A percentile compares a stretch with the other conserved stretches of the same genome.
Evolutionary conservation across 2,797 vertebrate species (phyloP).

Genomic region (Staurois parvus): DNA sequence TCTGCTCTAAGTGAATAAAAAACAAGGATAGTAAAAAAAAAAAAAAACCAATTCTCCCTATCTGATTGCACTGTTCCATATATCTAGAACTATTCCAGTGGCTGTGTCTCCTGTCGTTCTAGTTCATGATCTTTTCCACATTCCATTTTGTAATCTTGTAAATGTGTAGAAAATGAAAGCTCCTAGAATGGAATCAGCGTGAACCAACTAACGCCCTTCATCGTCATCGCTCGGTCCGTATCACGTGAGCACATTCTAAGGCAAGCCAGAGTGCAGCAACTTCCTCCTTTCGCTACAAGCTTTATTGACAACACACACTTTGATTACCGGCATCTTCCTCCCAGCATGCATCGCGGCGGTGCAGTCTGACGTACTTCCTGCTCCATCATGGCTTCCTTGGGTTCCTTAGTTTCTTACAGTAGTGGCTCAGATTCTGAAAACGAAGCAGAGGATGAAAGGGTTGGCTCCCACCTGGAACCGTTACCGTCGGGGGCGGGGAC

Average conservation of each 20-base stretch:
- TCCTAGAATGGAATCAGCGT: no score
- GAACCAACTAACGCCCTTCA: no score
- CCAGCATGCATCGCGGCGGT: slow-evolving; percentile 51
- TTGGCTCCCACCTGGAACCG: slow-evolving; percentile 75
- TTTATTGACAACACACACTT: slow-evolving; percentile 13
- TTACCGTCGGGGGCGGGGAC: slow-evolving; percentile 69
- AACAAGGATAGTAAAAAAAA: no score
- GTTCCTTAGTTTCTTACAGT: slow-evolving; percentile 87
- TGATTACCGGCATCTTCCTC: background rate
- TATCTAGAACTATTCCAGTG: no score
- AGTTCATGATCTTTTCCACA: no score
- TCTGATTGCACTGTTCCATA: no score
- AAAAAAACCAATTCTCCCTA: no score
- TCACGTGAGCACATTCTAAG: background rate
- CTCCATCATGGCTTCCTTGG: slow-evolving; percentile 84
- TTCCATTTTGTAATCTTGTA: no score
- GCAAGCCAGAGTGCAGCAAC: background rate
- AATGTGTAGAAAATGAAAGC: no score
- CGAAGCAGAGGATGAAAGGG: slow-evolving; percentile 74
- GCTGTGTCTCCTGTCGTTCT: no score
- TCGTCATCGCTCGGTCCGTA: no score
- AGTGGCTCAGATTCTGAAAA: slow-evolving; percentile 90
- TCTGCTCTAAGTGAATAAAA: no score
- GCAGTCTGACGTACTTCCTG: slow-evolving; percentile 71
- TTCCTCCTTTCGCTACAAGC: background rate